Base-by-base conservation (phyloP, 2,888 invertebrate species). In the Agonopterix alstromeriana region DNA sequence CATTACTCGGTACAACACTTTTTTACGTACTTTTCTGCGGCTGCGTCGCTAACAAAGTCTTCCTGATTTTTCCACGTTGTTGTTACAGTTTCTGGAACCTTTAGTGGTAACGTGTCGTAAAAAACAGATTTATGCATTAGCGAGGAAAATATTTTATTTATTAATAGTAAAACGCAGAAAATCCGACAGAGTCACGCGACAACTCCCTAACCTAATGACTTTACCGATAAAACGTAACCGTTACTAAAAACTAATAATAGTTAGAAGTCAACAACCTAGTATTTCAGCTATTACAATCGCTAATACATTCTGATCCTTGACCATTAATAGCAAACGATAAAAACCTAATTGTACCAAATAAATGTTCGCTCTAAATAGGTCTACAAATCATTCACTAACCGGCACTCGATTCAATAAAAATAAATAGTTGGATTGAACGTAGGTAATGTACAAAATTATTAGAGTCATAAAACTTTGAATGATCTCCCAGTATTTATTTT, bases 61-160 rank as follows among this genome's bases (percentile, higher is more conserved):
- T 5, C 27, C 17, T 3, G 17, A 17, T 17, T 27, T 5, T 27
- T 7, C 27, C 27, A 27, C 27, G 7, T 27, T 27, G 27, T 27
- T 27, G 5, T 27, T 27, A 27, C 3, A 5, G 3, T 27, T 27
- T 5, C 27, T 27, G 27, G 5, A 27, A 27, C 27, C 27, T 27
- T 27, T 27, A 27, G 27, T 27, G 27, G 27, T 27, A 7, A 27
- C 27, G 27, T 27, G 27, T 27, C 27, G 27, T 27, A 27, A 27
- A 27, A 40, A n/a, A 10, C 40, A n/a, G 10, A 40, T 40, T 27
- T 27, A 27, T 27, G 27, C 27, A 27, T 27, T 63, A 60, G 53
- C 55, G 48, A 55, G 49, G 50, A 48, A 53, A 55, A 56, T 64
- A 65, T 64, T 66, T 62, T 57, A 57, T 55, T 53, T 38, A 38